Evolutionary conservation across 2,113 vertebrate species (phyloP).

Genomic region (Rattus norvegicus): DNA sequence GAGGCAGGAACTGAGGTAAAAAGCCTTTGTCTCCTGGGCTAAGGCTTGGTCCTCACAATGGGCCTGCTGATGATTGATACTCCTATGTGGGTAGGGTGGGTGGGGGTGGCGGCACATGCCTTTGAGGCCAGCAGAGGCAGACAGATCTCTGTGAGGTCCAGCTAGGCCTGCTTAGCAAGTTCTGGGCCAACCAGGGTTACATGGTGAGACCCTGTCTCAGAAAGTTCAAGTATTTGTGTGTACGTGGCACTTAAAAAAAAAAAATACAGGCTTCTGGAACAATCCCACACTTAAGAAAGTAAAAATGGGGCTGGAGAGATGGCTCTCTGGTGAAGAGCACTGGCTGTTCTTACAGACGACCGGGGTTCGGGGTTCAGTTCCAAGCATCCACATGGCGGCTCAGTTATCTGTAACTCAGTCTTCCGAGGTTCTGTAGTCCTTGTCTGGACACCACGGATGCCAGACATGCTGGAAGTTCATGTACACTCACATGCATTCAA

Average conservation of each 20-base stretch:
- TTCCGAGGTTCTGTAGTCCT: background rate
- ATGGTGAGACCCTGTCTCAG: background rate
- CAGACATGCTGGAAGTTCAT: background rate
- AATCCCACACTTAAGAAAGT: background rate
- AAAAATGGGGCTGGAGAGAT: background rate
- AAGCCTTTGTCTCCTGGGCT: background rate
- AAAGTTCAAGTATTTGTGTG: background rate
- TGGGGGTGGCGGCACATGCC: too few species aligned
- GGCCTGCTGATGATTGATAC: background rate
- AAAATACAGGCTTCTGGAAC: background rate
- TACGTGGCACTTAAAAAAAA: background rate
- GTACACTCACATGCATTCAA: background rate
- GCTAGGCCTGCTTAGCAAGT: background rate
- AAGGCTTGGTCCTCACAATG: background rate
- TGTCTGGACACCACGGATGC: background rate
- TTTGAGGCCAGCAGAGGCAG: background rate
- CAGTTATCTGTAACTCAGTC: background rate
- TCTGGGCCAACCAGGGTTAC: background rate
- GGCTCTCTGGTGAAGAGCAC: background rate
- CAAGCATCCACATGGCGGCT: background rate
- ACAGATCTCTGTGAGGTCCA: background rate
- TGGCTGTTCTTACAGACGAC: background rate
- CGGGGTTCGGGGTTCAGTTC: background rate
- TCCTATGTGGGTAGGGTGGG: too few species aligned
- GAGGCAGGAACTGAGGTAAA: background rate